Conservation (phyloP, 1,140 invertebrate genomes). For the Drosophila nigrodunni region DNA sequence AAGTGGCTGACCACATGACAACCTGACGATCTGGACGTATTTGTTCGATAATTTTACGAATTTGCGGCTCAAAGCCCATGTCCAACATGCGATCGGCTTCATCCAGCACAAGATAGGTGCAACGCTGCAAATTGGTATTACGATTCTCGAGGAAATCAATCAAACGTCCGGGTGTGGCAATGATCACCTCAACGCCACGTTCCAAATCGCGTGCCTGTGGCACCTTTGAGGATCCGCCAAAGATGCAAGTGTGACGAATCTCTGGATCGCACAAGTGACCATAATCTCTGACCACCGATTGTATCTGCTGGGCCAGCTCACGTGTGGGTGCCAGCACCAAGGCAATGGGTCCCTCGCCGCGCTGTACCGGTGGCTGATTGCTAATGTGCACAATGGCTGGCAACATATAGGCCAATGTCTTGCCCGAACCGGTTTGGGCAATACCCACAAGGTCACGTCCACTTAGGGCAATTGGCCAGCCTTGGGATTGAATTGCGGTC, state of each 20-base stretch:
- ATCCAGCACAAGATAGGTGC: conserved; percentile 98
- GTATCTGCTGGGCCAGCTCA: conserved; percentile 98
- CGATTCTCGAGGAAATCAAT: conserved; percentile 98
- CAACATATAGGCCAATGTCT: conserved; percentile 94
- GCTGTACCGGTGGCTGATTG: conserved; percentile 88
- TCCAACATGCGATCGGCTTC: conserved; percentile 96
- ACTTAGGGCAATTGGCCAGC: conserved; percentile 96
- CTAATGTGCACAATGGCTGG: conserved; percentile 91
- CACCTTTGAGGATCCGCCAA: conserved; percentile 98
- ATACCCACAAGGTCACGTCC: conserved; percentile 97
- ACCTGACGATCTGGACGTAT: conserved; percentile 97
- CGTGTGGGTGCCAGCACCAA: conserved; percentile 97
- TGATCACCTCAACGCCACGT: conserved; percentile 95
- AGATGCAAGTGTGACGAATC: conserved; percentile 97
- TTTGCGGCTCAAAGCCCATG: conserved; percentile 99
- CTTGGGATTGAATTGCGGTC: conserved; percentile 94
- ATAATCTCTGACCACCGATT: conserved; percentile 96
- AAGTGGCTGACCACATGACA: conserved; percentile 99
- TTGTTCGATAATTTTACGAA: conserved; percentile 98
- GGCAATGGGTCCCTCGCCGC: conserved; percentile 96
- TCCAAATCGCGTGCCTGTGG: conserved; percentile 96
- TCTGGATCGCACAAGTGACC: conserved; percentile 90
- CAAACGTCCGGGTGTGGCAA: conserved; percentile 98
- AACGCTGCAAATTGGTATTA: conserved; percentile 95
- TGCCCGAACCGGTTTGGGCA: conserved; percentile 97